Conservation (phyloP, 2,888 invertebrate species). For the Caenorhabditis afra region DNA sequence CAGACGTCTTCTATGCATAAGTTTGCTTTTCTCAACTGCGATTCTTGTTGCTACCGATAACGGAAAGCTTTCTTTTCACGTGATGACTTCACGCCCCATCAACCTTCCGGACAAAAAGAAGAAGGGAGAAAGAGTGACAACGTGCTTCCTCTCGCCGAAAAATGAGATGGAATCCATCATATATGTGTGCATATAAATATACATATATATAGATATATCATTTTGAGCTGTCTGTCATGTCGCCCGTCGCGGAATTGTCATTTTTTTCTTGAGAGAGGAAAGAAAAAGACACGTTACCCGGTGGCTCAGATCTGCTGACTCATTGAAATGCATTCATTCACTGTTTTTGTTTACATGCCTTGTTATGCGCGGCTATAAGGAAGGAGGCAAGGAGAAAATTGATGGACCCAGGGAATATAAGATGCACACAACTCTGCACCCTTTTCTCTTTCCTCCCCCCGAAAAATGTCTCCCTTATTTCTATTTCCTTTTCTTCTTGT, state of each 20-base stretch:
- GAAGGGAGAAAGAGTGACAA: background rate
- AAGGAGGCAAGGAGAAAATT: conserved; percentile 17
- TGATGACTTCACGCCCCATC: background rate
- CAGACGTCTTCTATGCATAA: conserved; percentile 10
- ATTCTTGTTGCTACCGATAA: background rate
- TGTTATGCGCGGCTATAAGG: conserved; percentile 10
- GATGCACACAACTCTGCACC: conserved; percentile 16
- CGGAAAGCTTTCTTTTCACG: no score
- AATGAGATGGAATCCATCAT: conserved; percentile 24
- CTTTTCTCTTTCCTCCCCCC: background rate
- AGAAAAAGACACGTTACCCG: conserved; percentile 31
- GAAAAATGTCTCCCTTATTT: conserved; percentile 1
- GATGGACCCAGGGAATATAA: conserved; percentile 34
- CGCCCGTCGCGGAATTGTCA: conserved; percentile 6
- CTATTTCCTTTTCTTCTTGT: background rate
- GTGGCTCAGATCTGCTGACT: conserved; percentile 29
- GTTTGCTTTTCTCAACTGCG: background rate
- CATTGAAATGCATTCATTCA: conserved; percentile 52
- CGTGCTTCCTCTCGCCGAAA: no score
- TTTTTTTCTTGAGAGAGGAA: background rate
- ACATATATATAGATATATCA: conserved; percentile 34
- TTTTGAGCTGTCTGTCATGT: conserved; percentile 28
- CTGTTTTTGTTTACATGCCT: conserved; percentile 51
- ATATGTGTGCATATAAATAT: background rate
- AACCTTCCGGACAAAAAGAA: background rate